A percentile compares a stretch with the other conserved stretches of the same genome.
These are phyloP conservation scores for Diarsia mendica DNA, from an alignment of 2,888 invertebrate species.

Conservation along the genomic window DNA sequence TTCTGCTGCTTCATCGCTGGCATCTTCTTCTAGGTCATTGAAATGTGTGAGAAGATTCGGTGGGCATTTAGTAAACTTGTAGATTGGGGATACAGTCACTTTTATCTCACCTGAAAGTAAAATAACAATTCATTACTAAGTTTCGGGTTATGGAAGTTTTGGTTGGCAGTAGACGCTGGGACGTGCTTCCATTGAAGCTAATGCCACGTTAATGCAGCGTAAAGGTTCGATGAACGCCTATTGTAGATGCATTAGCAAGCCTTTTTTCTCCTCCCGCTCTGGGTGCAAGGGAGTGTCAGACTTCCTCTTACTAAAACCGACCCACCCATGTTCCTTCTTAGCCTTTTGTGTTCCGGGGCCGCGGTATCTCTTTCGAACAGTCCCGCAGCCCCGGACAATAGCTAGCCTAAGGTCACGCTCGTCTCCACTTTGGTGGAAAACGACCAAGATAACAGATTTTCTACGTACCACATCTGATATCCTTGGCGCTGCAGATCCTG, in stretches of 20 bases:
- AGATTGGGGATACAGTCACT: conserved; percentile 75
- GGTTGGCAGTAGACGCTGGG: not conserved
- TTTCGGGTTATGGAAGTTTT: not conserved
- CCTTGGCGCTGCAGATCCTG: conserved; percentile 66
- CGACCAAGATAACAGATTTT: no score
- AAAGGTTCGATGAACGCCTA: not conserved
- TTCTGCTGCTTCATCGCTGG: conserved; percentile 28
- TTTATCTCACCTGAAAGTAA: conserved; percentile 76
- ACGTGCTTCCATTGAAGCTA: not conserved
- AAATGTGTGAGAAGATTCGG: conserved; percentile 73
- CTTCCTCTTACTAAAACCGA: no score
- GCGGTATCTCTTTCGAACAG: no score
- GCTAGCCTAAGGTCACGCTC: not conserved
- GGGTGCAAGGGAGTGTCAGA: no score
- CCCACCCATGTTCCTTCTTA: no score
- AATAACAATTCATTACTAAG: conserved; percentile 11
- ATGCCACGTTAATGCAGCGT: not conserved
- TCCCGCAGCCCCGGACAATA: no score
- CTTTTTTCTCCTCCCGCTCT: no score
- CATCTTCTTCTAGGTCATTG: conserved; percentile 51
- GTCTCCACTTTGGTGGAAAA: no score
- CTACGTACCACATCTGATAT: conserved; percentile 75
- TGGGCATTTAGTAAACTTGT: conserved; percentile 79
- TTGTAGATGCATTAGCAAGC: not conserved
- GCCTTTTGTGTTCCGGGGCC: no score